These are phyloP conservation scores for Galeopsomyia nigrocyanea DNA, from an alignment of 2,888 invertebrate species.

Conservation along the genomic window DNA sequence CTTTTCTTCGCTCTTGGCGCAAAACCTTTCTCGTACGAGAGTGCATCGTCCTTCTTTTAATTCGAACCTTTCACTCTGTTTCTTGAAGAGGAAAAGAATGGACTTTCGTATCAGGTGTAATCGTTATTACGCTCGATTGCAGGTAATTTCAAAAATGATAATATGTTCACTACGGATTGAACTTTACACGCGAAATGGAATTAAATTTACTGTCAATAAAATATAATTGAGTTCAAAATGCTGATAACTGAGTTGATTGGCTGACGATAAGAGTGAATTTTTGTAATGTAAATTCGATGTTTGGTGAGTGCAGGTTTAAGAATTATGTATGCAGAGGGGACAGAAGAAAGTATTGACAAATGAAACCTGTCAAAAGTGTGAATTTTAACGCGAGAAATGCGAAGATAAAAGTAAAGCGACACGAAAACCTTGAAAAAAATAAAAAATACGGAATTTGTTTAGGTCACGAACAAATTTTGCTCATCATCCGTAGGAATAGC, in stretches of 20 bases:
- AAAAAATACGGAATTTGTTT: slow-evolving; percentile 11
- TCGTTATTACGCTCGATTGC: neutral
- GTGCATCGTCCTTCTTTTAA: neutral
- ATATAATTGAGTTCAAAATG: too few relatives aligned
- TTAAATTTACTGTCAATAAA: too few relatives aligned
- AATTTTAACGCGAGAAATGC: slow-evolving; percentile 3
- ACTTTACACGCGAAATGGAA: neutral
- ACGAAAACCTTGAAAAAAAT: neutral
- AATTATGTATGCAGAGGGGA: too few relatives aligned
- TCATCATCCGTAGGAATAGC: too few relatives aligned
- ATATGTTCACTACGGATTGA: too few relatives aligned
- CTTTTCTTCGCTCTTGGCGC: neutral
- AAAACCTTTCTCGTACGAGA: neutral
- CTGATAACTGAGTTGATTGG: too few relatives aligned
- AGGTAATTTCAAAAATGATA: neutral
- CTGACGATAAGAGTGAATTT: too few relatives aligned
- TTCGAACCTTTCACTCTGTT: slow-evolving; percentile 7
- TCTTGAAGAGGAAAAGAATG: neutral
- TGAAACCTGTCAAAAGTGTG: slow-evolving; percentile 11
- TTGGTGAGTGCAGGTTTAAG: too few relatives aligned
- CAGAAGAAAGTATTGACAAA: too few relatives aligned
- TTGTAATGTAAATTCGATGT: too few relatives aligned
- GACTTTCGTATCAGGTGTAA: too few relatives aligned
- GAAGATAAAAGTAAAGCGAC: too few relatives aligned
- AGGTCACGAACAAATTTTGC: neutral